Evolutionary conservation across 2,888 invertebrate genomes (phyloP).

Genomic region (Falcaria lacertinaria): DNA sequence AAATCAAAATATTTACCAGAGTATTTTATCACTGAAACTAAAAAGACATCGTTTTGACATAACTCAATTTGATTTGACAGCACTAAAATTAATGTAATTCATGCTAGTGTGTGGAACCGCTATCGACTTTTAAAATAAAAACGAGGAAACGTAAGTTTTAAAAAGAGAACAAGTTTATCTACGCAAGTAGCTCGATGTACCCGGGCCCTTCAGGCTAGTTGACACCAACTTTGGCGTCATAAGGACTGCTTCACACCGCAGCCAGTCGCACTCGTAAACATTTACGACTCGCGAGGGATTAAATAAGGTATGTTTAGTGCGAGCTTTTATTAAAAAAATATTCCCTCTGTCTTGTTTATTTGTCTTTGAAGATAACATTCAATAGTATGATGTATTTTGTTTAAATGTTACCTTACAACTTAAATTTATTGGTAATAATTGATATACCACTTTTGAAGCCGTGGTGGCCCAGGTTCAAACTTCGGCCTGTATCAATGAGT

Average conservation of each 20-base stretch:
- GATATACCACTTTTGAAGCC: too few relatives aligned
- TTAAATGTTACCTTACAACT: background rate
- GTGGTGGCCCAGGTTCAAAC: too few relatives aligned
- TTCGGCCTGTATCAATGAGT: too few relatives aligned
- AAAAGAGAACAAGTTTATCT: background rate
- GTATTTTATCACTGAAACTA: too few relatives aligned
- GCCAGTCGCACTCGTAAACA: constrained; percentile 69
- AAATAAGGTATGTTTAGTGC: constrained; percentile 42
- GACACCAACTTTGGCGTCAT: constrained; percentile 65
- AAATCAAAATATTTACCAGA: too few relatives aligned
- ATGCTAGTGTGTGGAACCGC: too few relatives aligned
- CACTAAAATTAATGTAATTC: too few relatives aligned
- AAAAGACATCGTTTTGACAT: too few relatives aligned
- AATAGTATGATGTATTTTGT: background rate
- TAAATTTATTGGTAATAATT: too few relatives aligned
- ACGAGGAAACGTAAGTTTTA: too few relatives aligned
- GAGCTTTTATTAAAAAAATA: constrained; percentile 71
- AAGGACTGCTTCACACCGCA: constrained; percentile 68
- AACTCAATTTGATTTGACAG: too few relatives aligned
- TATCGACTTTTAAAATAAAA: too few relatives aligned
- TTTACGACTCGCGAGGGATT: constrained; percentile 72
- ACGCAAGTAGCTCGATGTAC: constrained; percentile 23
- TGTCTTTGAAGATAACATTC: background rate
- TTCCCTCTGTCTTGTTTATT: constrained; percentile 21
- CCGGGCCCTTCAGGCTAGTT: constrained; percentile 34